Percentiles rank a stretch among this genome's conserved stretches.
These are phyloP conservation scores for Colinus virginianus DNA, from an alignment of 2,113 vertebrate species.

Conservation along the genomic window DNA sequence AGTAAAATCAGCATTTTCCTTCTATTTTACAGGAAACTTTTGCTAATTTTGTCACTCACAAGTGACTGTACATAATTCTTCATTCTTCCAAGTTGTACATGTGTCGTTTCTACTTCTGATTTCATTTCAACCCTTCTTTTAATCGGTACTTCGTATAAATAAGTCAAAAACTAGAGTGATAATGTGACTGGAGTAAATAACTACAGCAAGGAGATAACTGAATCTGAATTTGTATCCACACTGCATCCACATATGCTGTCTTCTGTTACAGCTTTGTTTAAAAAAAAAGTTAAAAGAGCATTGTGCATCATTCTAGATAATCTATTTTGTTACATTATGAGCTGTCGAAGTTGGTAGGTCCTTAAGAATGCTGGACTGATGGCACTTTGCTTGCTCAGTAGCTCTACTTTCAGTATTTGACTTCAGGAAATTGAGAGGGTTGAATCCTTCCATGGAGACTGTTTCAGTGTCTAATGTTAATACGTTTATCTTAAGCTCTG, in stretches of 20 bases:
- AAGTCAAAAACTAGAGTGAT: background rate
- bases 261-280: background rate
- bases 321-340: background rate
- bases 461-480: background rate
- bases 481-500: background rate
- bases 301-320: background rate
- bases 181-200: background rate
- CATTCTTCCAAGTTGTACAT: background rate
- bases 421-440: background rate
- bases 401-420: background rate
- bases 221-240: background rate
- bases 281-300: background rate
- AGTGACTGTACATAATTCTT: background rate
- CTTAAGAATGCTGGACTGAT: background rate
- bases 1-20: background rate
- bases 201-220: background rate
- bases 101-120: background rate
- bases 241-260: background rate
- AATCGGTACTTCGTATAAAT: background rate
- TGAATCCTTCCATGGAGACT: background rate
- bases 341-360: background rate
- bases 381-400: background rate
- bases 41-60: background rate
- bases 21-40: background rate
- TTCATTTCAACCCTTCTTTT: background rate